A percentile compares a stretch with the other conserved stretches of the same genome.
phyloP scores from a whole-genome alignment of 2,113 vertebrate genomes.

The Argyrosomus japonicus region DNA sequence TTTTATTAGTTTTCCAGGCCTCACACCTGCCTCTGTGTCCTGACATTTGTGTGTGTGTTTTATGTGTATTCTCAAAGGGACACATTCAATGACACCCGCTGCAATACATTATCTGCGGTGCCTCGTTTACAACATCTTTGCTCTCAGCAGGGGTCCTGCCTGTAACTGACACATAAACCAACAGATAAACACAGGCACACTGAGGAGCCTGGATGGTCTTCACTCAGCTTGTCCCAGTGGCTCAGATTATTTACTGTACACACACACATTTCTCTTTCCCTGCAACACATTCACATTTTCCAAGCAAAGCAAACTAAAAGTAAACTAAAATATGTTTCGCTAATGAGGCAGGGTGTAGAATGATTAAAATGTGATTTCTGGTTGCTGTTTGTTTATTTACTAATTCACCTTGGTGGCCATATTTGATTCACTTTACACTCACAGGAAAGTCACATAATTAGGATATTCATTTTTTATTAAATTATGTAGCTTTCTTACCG shows the following conservation, averaged over 20 bases:
- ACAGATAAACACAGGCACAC: conserved; percentile 64
- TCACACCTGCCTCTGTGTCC: conserved; percentile 34
- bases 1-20: conserved; percentile 58
- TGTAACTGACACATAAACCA: conserved; percentile 64
- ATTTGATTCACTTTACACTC: conserved; percentile 5
- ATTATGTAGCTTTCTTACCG: background rate
- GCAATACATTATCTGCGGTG: conserved; percentile 60
- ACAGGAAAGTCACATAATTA: background rate
- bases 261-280: background rate
- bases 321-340: conserved; percentile 17
- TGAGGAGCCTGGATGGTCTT: conserved; percentile 44
- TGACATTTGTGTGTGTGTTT: conserved; percentile 61
- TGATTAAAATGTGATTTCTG: background rate
- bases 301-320: background rate
- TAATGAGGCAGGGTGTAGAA: background rate
- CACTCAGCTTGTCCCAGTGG: conserved; percentile 34
- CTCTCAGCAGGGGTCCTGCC: conserved; percentile 72
- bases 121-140: conserved; percentile 74
- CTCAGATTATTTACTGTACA: conserved; percentile 43
- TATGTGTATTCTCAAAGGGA: conserved; percentile 61
- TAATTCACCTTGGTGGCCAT: background rate
- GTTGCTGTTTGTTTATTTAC: conserved; percentile 4
- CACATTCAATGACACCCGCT: conserved; percentile 59
- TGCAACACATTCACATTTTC: background rate
- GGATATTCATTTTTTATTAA: background rate